These are phyloP conservation scores for Acanthurus leucopareius DNA, from an alignment of 2,797 vertebrate species.

Conservation along the genomic window DNA sequence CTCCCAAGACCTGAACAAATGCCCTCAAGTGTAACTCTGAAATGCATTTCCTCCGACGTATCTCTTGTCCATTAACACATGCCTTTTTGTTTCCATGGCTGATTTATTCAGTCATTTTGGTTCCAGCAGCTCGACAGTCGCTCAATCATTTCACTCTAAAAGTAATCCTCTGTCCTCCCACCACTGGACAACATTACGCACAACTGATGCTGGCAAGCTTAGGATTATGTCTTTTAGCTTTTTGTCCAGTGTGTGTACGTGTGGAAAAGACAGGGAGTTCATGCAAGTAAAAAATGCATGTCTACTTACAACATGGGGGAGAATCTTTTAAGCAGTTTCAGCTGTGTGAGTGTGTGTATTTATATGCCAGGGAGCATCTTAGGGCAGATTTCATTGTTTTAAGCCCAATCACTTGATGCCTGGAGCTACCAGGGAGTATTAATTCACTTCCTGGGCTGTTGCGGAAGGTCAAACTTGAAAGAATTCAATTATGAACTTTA, in stretches of 20 bases:
- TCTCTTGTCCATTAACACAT: constrained; percentile 76
- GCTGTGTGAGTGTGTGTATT: constrained; percentile 47
- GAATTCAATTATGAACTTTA: constrained; percentile 61
- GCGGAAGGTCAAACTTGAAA: constrained; percentile 66
- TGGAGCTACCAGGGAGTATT: constrained; percentile 66
- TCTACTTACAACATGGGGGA: constrained; percentile 52
- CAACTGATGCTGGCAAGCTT: constrained; percentile 46
- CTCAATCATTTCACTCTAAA: constrained; percentile 73
- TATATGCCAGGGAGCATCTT: constrained; percentile 59
- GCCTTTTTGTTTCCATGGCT: constrained; percentile 69
- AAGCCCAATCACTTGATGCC: constrained; percentile 61
- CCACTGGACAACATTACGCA: constrained; percentile 51
- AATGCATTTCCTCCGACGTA: constrained; percentile 50
- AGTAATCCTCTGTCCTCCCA: constrained; percentile 77
- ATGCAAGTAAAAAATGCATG: constrained; percentile 61
- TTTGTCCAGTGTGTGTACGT: constrained; percentile 18
- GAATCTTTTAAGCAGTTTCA: constrained; percentile 62
- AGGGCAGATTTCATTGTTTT: constrained; percentile 66
- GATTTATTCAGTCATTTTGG: constrained; percentile 84
- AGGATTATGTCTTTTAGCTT: constrained; percentile 36
- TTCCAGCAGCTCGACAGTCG: constrained; percentile 63
- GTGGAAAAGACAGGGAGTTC: constrained; percentile 46
- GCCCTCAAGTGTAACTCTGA: constrained; percentile 41
- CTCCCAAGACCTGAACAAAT: constrained; percentile 51
- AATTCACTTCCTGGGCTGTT: constrained; percentile 68